Percentiles rank a stretch among this genome's conserved stretches.
phyloP scores from a whole-genome alignment of 1,140 invertebrate genomes.

The Bombus impatiens region DNA sequence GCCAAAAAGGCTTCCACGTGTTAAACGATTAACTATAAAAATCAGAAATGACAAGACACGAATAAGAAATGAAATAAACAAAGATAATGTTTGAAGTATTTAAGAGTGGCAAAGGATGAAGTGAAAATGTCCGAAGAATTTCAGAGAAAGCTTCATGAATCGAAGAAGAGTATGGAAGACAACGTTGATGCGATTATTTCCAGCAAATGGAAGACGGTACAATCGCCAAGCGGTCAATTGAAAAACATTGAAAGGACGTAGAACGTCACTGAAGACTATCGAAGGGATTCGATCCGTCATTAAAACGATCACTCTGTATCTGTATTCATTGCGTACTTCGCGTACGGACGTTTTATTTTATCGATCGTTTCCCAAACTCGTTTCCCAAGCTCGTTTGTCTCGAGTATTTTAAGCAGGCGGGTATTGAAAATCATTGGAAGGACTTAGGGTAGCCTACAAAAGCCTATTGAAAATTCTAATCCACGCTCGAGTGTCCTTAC shows the following conservation, averaged over 20 bases:
- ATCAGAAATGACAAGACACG: accelerated
- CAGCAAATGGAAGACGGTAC: not conserved
- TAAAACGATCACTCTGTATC: not conserved
- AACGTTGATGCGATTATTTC: not conserved
- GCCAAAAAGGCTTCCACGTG: too few species aligned
- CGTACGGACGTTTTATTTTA: not conserved
- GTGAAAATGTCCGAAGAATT: too few species aligned
- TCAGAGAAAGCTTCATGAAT: not conserved
- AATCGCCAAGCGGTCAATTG: not conserved
- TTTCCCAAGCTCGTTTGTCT: not conserved
- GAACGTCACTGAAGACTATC: not conserved
- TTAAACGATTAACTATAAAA: too few species aligned
- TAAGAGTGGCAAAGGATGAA: not conserved
- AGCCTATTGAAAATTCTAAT: not conserved
- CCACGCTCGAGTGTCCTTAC: not conserved
- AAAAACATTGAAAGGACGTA: not conserved
- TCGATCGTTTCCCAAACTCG: not conserved
- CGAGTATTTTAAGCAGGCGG: not conserved
- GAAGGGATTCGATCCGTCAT: not conserved
- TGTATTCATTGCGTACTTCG: not conserved
- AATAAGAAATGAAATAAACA: not conserved
- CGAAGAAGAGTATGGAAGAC: too few species aligned
- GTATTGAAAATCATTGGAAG: not conserved
- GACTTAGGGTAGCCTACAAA: not conserved
- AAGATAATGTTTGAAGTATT: not conserved